Base-by-base conservation (phyloP, 2,888 invertebrate genomes). In the Griposia aprilina region DNA sequence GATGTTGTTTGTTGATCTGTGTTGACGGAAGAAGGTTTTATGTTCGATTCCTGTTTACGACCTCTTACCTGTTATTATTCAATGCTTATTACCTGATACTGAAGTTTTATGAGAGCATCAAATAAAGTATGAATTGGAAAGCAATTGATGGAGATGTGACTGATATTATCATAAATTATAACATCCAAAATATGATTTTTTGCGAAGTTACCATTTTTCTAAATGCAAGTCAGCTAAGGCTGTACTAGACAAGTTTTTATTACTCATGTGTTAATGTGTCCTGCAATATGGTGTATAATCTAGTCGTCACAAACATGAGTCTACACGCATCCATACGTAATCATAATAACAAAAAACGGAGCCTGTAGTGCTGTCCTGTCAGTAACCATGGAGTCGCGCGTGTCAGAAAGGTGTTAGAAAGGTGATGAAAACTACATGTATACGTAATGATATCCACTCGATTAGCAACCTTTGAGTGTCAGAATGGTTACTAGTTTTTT, bases 31-130 rank as follows among this genome's bases (percentile, higher is more conserved):
- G 66, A 15, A 55, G 48, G 63, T 73, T 82, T 78, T 84, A 83
- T 80, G 76, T 73, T 80, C 81, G 65, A 76, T 78, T 74, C 72
- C 74, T 74, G 82, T 85, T 85, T 81, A 81, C 74, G 82, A 74
- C 60, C 66, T 67, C 84, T 70, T 62, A 55, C 62, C 52, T 65
- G 55, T 73, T 83, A 71, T 84, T 78, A 85, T 77, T 85, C 85
- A 77, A 85, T 60, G 63, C 69, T 85, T 81, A 85, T 85, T 85
- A 83, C 70, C 62, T 85, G 67, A 65, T 52, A 82, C 59, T 71
- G 78, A 78, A 48, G 48, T 74, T 85, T 83, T 78, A 81, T 55
- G 62, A 71, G 30, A 52, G 52, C 52, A 62, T 62, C 50, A 78
- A 85, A 81, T 74, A 81, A 81, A 74, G 55, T 80, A 80, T 2